Base-by-base conservation (phyloP, 2,797 vertebrate species). In the Tapera naevia region DNA sequence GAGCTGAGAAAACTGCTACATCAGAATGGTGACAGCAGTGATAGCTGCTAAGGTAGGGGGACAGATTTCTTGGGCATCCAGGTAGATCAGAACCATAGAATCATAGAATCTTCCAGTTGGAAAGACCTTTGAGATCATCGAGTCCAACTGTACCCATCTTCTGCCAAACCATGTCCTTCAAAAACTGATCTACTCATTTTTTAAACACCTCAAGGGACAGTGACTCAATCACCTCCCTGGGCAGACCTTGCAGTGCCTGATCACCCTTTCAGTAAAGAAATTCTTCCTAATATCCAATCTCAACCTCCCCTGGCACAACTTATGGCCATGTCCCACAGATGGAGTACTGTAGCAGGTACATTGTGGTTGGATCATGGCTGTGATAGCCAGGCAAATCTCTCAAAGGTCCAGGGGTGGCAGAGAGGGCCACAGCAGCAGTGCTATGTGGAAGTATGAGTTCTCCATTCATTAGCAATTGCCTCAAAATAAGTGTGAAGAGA, bases 361-460 rank as follows among this genome's bases (percentile, higher is more conserved):
- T 43, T 45, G 35, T 39, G 33, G n/a, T 21, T 16, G 21, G 39
- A 50, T 19, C 0, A 0, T 19, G 35, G 35, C 8, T 22, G 27
- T 41, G 46, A 28, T 9, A 50, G 65, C 5, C 35, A 76, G 30
- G 45, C 21, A 54, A 28, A 50, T 60, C 51, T 74, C 48, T 18
- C 37, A 43, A 25, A 76, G 19, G 11, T 35, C 30, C n/a, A 61
- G 25, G 11, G 35, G n/a, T 35, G 66, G 48, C n/a, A 56, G 62
- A 69, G 19, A 48, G 8, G 50, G 15, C 6, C 25, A 58, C 24
- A 48, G 22, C 24, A 73, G n/a, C 35, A 60, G 72, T 41, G 12
- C 35, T 41, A 4, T 71, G 16, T 5, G 1, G 48, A 54, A 58
- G 24, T 13, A 5, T 25, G 12, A 5, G 13, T 43, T 67, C 69